phyloP scores from a whole-genome alignment of 2,113 vertebrate species.

The Pontoporia blainvillei region DNA sequence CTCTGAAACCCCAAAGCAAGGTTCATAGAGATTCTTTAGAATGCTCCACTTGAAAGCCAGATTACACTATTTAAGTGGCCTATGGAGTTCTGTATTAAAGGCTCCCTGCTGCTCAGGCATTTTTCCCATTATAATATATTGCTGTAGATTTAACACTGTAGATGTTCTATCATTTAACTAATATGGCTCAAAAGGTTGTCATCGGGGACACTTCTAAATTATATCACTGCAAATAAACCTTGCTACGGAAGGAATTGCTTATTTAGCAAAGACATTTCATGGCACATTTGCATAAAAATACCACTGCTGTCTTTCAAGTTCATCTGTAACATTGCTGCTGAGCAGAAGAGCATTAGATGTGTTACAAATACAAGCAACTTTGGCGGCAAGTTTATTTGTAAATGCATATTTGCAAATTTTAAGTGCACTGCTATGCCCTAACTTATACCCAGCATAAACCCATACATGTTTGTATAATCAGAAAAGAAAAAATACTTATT shows the following conservation, averaged over 20 bases:
- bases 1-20: conserved; percentile 75
- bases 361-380: conserved; percentile 65
- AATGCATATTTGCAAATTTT: conserved; percentile 69
- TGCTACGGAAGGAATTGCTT: conserved; percentile 66
- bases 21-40: conserved; percentile 75
- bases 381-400: conserved; percentile 65
- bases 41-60: conserved; percentile 73
- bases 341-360: conserved; percentile 63
- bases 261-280: conserved; percentile 74
- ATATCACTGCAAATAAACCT: conserved; percentile 76
- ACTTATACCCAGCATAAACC: conserved; percentile 49
- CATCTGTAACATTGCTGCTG: conserved; percentile 46
- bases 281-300: conserved; percentile 77
- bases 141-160: conserved; percentile 67
- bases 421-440: conserved; percentile 9
- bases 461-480: conserved; percentile 17
- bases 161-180: conserved; percentile 75
- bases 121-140: conserved; percentile 75
- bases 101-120: conserved; percentile 76
- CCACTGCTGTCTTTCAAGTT: conserved; percentile 75
- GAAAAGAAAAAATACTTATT: neutral
- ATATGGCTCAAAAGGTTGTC: conserved; percentile 76
- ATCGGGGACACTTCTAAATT: conserved; percentile 73
- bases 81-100: conserved; percentile 70
- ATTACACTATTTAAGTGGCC: conserved; percentile 79